Evolutionary conservation across 2,113 vertebrate genomes (phyloP), one percentile per base, ranked within the genome.

Genomic region (Mastomys coucha): DNA sequence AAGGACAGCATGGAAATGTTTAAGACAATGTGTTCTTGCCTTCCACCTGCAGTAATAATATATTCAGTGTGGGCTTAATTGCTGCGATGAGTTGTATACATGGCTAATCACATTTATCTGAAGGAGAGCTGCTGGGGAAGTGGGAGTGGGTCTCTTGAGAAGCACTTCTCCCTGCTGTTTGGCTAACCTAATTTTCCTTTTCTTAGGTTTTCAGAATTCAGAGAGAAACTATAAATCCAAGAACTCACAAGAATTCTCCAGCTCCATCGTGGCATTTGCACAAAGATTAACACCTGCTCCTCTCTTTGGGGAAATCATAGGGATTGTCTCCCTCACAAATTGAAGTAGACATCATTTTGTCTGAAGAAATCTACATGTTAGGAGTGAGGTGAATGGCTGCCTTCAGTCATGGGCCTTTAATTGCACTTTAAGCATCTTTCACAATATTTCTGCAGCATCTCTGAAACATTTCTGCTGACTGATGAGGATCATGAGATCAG

Each of bases 291-390:
- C 75, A 94, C 67, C 86, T 91, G 88, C 76, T 96, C 51, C 13
- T 85, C 76, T 91, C 89, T 97, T 89, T 92, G 81, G 97, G 91
- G 96, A 97, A 98, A 97, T 96, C 77, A 69, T 28, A 80, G 87
- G 80, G 77, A 81, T 86, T 49, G 2, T 13, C 1, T 69, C 80
- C 96, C 91, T 73, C 53, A 17, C 84, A 95, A 69, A 75, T 89
- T 82, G 76, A 22, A 56, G n/a, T 4, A 39, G 72, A 96, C 73
- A 58, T 39, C 0, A 0, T 96, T 97, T 69, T 78, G 39, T 24
- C 91, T 89, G 94, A 76, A 24, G 67, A 97, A 97, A 96, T 31
- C 39, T 97, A 45, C 39, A 24, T 4, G 0, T 97, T 13, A 72
- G 93, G 94, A 90, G 58, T 58, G 85, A 78, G 88, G 7, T 85